Evolutionary conservation across 1,140 invertebrate species (phyloP).

Genomic region (Hydropsyche tenuis): DNA sequence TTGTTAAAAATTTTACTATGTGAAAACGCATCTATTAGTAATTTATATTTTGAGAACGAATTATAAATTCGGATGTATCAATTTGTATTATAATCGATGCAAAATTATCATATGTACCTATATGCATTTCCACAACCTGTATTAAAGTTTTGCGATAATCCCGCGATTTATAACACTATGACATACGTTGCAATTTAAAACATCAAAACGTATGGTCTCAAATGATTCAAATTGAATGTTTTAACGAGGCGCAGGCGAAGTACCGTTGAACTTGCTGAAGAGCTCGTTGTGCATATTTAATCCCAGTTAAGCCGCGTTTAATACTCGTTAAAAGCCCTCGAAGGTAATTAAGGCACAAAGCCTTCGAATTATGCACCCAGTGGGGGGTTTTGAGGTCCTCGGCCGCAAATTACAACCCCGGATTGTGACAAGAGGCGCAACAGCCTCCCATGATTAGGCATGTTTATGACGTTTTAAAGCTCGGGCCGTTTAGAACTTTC

Average conservation of each 20-base stretch:
- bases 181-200: no score
- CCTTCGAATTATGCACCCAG: slow-evolving; percentile 42
- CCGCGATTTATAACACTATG: no score
- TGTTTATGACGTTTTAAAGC: slow-evolving; percentile 26
- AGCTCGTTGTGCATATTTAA: slow-evolving; percentile 32
- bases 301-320: slow-evolving; percentile 43
- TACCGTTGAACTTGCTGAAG: no score
- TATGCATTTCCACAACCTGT: no score
- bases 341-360: slow-evolving; percentile 47
- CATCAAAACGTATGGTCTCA: background rate
- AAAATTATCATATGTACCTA: no score
- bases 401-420: slow-evolving; percentile 28
- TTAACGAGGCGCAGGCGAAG: background rate
- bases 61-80: no score
- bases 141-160: no score
- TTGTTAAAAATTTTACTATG: no score
- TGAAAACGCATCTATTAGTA: no score
- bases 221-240: slow-evolving; percentile 7
- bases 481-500: no score
- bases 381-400: slow-evolving; percentile 26
- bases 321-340: slow-evolving; percentile 44
- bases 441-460: slow-evolving; percentile 37
- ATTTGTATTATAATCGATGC: no score
- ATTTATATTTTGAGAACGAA: no score
- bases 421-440: slow-evolving; percentile 35